Base-by-base conservation (phyloP, 2,888 invertebrate species). In the Chelonus formosanus region DNA sequence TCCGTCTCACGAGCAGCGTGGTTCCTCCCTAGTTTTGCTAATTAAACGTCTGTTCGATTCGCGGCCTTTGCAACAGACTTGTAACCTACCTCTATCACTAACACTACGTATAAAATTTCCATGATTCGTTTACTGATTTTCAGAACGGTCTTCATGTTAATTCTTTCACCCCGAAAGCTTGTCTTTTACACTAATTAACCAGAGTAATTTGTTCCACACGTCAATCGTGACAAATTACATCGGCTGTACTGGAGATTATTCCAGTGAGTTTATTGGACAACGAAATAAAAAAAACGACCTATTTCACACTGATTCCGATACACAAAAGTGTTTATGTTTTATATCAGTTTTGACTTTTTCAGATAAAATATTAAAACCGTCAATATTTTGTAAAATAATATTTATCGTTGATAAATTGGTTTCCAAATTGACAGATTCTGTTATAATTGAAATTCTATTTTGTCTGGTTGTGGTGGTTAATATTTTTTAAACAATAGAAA, bases 1-100 rank as follows among this genome's bases (percentile, higher is more conserved):
- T 62, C 50, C 60, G 52, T 56, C 54, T 63, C 60, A 56, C 34
- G 59, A 43, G 50, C 68, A 67, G 55, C 67, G 34, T 65, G 44
- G 60, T 63, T 67, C 53, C 44, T 44, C 44, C 60, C 44, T 75
- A 81, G 80, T 80, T 80, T 75, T 73, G 74, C 79, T 81, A 81
- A 82, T 82, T 81, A 81, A 81, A 79, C 78, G 71, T 71, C 71
- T 67, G 68, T 56, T 67, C 52, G 60, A 64, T 54, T 54, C 63
- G 62, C 59, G 61, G 43, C 44, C 52, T 32, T 50, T 34, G 52
- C 48, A 67, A 67, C 67, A 55, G 55, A 55, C 55, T 65, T 53
- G 36, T 54, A 58, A 66, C 45, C 56, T 67, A 61, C 50, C 47
- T 52, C 60, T 34, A 62, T 59, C 67, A 43, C 40, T 62, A 34